Evolutionary conservation across 2,797 vertebrate species (phyloP).

Genomic region (Pristis pectinata): DNA sequence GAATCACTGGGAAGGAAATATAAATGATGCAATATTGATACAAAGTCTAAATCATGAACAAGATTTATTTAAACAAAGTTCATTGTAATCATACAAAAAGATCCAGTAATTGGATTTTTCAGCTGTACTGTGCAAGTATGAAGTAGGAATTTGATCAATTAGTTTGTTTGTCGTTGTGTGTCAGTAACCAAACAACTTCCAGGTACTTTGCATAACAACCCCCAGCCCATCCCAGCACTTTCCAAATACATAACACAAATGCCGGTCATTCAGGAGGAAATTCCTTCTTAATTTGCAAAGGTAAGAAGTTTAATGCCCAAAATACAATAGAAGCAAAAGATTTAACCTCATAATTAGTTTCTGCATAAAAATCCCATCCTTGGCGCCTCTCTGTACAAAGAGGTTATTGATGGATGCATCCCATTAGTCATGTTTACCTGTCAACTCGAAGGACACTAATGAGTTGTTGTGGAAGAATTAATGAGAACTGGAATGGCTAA

Average conservation of each 20-base stretch:
- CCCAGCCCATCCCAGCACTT: no score
- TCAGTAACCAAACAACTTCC: not conserved
- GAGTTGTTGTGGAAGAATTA: conserved; percentile 85
- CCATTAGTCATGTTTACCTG: conserved; percentile 87
- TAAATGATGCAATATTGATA: not conserved
- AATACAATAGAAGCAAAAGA: conserved; percentile 39
- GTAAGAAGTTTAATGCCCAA: conserved; percentile 18
- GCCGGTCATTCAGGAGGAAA: not conserved
- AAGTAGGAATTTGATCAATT: not conserved
- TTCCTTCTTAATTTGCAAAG: conserved; percentile 20
- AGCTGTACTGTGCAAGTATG: not conserved
- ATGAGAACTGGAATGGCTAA: conserved; percentile 84
- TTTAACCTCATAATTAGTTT: conserved; percentile 59
- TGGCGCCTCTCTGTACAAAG: conserved; percentile 63
- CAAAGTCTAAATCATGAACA: not conserved
- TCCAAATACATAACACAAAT: not conserved
- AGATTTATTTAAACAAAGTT: not conserved
- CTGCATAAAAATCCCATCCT: conserved; percentile 54
- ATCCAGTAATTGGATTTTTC: not conserved
- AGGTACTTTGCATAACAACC: not conserved
- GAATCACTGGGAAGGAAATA: not conserved
- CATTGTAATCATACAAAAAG: not conserved
- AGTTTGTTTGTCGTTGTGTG: not conserved
- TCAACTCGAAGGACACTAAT: conserved; percentile 80
- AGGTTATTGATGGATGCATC: conserved; percentile 85